Conservation (phyloP, 2,888 invertebrate genomes). For the Empis stercorea region DNA sequence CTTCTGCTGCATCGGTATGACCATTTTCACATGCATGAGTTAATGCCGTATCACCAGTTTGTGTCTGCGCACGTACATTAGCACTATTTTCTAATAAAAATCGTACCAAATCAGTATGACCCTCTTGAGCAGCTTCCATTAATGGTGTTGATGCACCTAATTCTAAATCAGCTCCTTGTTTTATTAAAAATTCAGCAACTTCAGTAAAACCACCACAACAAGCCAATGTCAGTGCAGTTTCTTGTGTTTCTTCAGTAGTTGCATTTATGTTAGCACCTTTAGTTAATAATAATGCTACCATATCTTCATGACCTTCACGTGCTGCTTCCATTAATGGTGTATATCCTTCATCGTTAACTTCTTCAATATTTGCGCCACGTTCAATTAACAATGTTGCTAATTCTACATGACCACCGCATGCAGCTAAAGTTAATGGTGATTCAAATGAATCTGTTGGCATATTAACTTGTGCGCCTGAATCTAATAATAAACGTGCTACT, state of each 20-base stretch:
- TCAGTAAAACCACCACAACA: slow-evolving; percentile 93
- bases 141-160: slow-evolving; percentile 91
- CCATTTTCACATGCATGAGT: slow-evolving; percentile 99
- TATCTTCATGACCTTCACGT: slow-evolving; percentile 95
- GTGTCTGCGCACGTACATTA: slow-evolving; percentile 86
- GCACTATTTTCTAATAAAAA: slow-evolving; percentile 75
- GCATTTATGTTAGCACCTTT: slow-evolving; percentile 96
- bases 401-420: slow-evolving; percentile 97
- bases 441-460: slow-evolving; percentile 99
- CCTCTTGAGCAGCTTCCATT: slow-evolving; percentile 98
- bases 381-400: slow-evolving; percentile 90
- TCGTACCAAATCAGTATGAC: slow-evolving; percentile 80
- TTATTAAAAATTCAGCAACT: slow-evolving; percentile 88
- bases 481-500: slow-evolving; percentile 84
- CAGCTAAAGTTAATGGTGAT: slow-evolving; percentile 94
- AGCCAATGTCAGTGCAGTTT: slow-evolving; percentile 86
- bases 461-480: slow-evolving; percentile 94
- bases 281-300: slow-evolving; percentile 85
- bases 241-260: slow-evolving; percentile 97
- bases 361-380: slow-evolving; percentile 96
- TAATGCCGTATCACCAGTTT: slow-evolving; percentile 89
- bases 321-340: slow-evolving; percentile 99
- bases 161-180: slow-evolving; percentile 89
- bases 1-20: slow-evolving; percentile 91
- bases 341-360: slow-evolving; percentile 98